A percentile compares a stretch with the other conserved stretches of the same genome.
Evolutionary conservation across 2,113 vertebrate species (phyloP).

Genomic region (Rutilus rutilus): DNA sequence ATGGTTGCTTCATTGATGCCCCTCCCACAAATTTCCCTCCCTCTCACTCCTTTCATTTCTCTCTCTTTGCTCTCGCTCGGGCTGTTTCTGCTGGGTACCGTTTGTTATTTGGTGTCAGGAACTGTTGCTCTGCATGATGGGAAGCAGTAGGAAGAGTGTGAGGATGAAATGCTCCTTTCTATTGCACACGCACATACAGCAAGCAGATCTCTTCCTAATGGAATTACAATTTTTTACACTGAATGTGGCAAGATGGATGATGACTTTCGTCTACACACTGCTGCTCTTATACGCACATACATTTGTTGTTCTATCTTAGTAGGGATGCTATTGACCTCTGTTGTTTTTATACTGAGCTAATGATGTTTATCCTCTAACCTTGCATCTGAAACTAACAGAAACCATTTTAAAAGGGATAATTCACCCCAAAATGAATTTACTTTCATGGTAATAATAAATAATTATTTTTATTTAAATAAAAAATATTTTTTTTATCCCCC

Average conservation of each 20-base stretch:
- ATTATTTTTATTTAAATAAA: no score
- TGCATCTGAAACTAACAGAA: neutral
- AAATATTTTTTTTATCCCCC: no score
- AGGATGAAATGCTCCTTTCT: constrained; percentile 23
- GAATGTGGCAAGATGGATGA: constrained; percentile 25
- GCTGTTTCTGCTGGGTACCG: constrained; percentile 61
- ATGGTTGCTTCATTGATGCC: constrained; percentile 61
- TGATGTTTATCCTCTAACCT: neutral
- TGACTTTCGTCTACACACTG: neutral
- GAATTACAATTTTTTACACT: neutral
- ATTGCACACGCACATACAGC: neutral
- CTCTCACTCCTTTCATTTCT: neutral
- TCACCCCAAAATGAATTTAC: neutral
- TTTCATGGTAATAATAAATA: no score
- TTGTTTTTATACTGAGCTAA: neutral
- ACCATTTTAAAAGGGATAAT: neutral
- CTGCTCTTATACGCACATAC: neutral
- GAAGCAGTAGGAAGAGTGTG: constrained; percentile 40
- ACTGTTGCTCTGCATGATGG: constrained; percentile 59
- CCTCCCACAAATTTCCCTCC: constrained; percentile 32
- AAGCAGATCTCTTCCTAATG: neutral
- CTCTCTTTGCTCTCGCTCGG: constrained; percentile 45
- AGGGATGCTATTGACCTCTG: neutral
- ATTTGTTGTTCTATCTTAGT: neutral
- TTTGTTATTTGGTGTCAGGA: constrained; percentile 59